Conservation (phyloP, 1,140 invertebrate species). For the Mylabris phalerata region DNA sequence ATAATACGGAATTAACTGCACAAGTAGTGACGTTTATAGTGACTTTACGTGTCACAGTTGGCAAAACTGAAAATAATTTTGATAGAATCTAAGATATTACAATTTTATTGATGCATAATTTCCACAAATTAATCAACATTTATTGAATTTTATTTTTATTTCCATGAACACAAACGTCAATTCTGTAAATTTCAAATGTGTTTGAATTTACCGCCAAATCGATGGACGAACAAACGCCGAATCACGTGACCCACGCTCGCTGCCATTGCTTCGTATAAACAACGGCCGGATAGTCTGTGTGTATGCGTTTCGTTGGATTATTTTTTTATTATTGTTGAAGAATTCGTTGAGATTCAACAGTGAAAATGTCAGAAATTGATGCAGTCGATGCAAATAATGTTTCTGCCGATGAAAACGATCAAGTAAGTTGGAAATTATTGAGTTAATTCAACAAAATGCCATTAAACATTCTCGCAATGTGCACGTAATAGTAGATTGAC, state of each 20-base stretch:
- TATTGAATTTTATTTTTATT: no score
- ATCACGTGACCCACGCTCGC: conserved; percentile 44
- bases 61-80: no score
- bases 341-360: conserved; percentile 19
- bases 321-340: conserved; percentile 14
- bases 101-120: no score
- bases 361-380: conserved; percentile 42
- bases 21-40: no score
- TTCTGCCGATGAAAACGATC: conserved; percentile 37
- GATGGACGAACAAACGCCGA: conserved; percentile 20
- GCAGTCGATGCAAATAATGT: conserved; percentile 38
- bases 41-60: no score
- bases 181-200: no score
- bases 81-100: no score
- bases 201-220: conserved; percentile 21
- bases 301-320: conserved; percentile 23
- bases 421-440: conserved; percentile 32
- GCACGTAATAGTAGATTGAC: conserved; percentile 34
- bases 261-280: conserved; percentile 44
- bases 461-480: conserved; percentile 34
- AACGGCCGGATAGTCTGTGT: conserved; percentile 39
- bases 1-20: no score
- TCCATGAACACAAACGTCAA: no score
- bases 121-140: no score
- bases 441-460: conserved; percentile 19